Evolutionary conservation across 2,113 vertebrate genomes (phyloP).

Genomic region (Ptilonorhynchus violaceus): DNA sequence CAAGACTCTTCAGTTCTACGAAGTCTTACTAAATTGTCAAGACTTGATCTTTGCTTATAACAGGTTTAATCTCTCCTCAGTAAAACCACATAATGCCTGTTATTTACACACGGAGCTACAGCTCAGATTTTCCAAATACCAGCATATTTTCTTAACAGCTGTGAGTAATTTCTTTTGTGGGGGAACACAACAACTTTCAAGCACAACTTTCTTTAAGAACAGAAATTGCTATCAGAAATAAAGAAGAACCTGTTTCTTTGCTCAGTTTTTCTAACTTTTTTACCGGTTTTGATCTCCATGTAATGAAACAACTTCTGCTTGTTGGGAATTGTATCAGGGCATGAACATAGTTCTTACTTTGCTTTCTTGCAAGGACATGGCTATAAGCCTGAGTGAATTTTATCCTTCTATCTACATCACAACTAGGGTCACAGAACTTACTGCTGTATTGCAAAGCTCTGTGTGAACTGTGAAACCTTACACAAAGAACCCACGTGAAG

Average conservation of each 20-base stretch:
- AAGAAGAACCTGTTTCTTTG: accelerated
- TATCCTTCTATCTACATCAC: neutral
- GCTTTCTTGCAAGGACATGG: neutral
- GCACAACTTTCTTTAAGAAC: neutral
- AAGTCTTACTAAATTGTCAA: neutral
- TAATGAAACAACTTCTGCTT: neutral
- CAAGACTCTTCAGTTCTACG: neutral
- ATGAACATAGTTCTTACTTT: neutral
- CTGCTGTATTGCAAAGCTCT: neutral
- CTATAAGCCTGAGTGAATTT: neutral
- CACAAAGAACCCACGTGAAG: neutral
- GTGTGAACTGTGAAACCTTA: neutral
- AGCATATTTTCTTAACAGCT: neutral
- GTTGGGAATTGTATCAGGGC: neutral
- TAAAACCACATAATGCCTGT: neutral
- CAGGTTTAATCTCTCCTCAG: neutral
- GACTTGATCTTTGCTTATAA: neutral
- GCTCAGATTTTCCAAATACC: neutral
- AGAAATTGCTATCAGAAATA: neutral
- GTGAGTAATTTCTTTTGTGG: neutral
- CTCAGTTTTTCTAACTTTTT: neutral
- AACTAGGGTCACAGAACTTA: neutral
- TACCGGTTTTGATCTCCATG: neutral
- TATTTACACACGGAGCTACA: neutral
- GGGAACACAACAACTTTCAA: neutral